Percentiles rank a stretch among this genome's conserved stretches.
Conservation (phyloP, 2,797 vertebrate species). For the Glossophaga mutica region DNA sequence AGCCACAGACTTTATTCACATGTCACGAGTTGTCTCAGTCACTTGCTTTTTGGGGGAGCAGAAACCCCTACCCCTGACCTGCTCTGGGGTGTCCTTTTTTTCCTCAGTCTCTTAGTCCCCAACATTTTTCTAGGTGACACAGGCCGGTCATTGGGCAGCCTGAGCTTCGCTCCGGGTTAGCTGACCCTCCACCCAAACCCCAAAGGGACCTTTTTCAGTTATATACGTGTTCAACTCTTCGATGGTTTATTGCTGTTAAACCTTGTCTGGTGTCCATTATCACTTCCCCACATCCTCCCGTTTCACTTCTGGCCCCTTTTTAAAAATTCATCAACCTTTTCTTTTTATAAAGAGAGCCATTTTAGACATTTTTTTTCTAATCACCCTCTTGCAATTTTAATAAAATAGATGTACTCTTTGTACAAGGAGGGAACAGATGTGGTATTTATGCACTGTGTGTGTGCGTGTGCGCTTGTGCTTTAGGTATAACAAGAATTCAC, state of each 20-base stretch:
- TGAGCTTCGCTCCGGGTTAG: not conserved
- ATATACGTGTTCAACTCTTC: fast-evolving
- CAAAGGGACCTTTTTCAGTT: not conserved
- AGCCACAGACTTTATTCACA: fast-evolving
- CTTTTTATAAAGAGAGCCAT: not conserved
- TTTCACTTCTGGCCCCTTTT: not conserved
- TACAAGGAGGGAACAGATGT: not conserved
- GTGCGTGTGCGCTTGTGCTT: not conserved
- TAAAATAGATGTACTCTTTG: not conserved
- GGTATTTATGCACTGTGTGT: not conserved
- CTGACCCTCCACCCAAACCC: not conserved
- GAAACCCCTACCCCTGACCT: fast-evolving
- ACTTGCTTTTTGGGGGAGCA: not conserved
- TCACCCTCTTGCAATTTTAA: not conserved
- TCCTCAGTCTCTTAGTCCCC: fast-evolving
- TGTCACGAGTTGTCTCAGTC: not conserved
- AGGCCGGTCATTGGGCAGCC: not conserved
- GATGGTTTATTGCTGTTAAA: not conserved
- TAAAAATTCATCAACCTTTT: not conserved
- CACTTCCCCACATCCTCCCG: not conserved
- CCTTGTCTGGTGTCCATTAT: not conserved
- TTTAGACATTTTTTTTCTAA: not conserved
- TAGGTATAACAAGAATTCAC: not conserved
- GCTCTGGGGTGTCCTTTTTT: not conserved
- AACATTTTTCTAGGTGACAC: not conserved